Base-by-base conservation (phyloP, 2,113 vertebrate genomes). In the Emydura subglobosa region DNA sequence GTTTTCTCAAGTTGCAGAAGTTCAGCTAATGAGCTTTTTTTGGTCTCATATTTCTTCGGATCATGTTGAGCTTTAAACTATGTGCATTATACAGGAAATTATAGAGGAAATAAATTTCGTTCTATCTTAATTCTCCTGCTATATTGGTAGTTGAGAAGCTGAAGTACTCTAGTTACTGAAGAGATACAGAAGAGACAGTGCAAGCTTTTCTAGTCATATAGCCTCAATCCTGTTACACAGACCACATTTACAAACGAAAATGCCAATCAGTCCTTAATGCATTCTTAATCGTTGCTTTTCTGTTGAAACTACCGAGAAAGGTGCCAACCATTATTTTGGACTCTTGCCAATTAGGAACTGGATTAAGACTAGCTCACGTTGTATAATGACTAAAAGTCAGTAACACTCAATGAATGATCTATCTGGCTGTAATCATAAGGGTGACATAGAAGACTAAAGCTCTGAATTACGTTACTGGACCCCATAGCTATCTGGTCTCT, bases 201-300 rank as follows among this genome's bases (percentile, higher is more conserved):
- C 83, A 39, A 25, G 53, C 81, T 84, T 86, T 0, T 0, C 21
- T 57, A 44, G 29, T 25, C 1, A 0, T 24, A 9, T 5, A 53
- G 6, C 17, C 3, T 1, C 4, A 79, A 3, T 50, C 31, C 31
- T 39, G 2, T 76, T 92, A 89, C 34, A 86, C 65, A 47, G 57
- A 42, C 42, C 42, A 76, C 42, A n/a, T 39, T 47, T 44, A 47
- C 24, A 78, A 78, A 42, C 11, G 13, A 78, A 47, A 78, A 13
- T 25, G 44, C 13, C n/a, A 88, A 91, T 78, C n/a, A 74, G 42
- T 68, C 51, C 88, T 24, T 82, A 47, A 86, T 89, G 72, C 76
- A 57, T 21, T 65, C 53, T 6, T 0, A 3, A 47, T 76, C 0
- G 1, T 14, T 57, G 9, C 8, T 47, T 49, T 10, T 76, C 7